Percentiles rank a stretch among this genome's conserved stretches.
Evolutionary conservation across 1,140 invertebrate species (phyloP).

Genomic region (Tetramorium parvispinum): DNA sequence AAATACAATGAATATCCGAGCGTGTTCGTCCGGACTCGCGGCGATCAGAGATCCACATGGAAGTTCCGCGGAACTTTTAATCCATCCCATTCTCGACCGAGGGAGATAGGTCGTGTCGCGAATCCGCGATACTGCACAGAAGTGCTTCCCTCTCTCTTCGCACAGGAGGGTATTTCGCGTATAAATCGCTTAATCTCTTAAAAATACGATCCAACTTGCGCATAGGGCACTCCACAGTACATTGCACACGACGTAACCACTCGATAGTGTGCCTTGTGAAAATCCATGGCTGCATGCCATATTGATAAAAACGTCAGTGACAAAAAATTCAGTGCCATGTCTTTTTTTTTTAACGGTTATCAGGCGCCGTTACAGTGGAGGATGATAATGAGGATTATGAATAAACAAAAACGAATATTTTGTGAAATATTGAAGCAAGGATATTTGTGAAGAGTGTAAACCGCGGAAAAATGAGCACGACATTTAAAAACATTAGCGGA

Average conservation of each 20-base stretch:
- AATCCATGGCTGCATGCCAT: constrained; percentile 1
- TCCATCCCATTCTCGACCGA: constrained; percentile 30
- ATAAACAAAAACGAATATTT: constrained; percentile 10
- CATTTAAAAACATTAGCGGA: not conserved
- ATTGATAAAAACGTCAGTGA: constrained; percentile 25
- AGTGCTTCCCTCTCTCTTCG: not conserved
- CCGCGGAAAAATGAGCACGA: not conserved
- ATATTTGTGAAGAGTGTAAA: not conserved
- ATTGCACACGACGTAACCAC: constrained; percentile 23
- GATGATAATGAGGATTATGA: not conserved
- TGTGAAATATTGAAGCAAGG: not conserved
- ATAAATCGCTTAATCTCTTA: constrained; percentile 52
- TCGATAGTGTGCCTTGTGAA: constrained; percentile 41
- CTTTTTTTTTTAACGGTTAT: not conserved
- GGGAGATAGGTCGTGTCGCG: constrained; percentile 11
- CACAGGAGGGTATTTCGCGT: not conserved
- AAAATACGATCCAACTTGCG: constrained; percentile 43
- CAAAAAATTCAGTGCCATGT: not conserved
- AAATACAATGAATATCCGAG: constrained; percentile 56
- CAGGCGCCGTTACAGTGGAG: not conserved
- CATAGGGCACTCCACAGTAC: not conserved
- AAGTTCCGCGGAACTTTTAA: constrained; percentile 50
- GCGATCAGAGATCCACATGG: constrained; percentile 31
- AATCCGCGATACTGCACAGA: constrained; percentile 20
- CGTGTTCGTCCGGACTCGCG: constrained; percentile 34